These are phyloP conservation scores for Falco concolor DNA, from an alignment of 2,797 vertebrate species.

Conservation along the genomic window DNA sequence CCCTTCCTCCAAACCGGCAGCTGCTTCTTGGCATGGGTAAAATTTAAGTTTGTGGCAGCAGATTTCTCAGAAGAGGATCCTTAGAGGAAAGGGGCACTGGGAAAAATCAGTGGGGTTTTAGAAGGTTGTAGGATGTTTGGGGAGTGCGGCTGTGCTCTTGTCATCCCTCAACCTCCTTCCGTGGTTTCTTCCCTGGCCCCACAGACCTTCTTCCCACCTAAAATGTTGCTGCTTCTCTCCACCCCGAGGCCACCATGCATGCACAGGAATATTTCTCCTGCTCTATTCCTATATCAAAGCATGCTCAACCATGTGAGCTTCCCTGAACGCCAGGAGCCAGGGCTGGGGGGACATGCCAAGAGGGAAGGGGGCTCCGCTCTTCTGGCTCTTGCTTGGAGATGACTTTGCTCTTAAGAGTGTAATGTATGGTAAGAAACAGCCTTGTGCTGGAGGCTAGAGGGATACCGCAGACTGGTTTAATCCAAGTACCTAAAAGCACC, in stretches of 20 bases:
- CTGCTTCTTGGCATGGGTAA: background rate
- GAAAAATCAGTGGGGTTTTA: background rate
- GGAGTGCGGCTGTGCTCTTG: background rate
- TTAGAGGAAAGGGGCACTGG: background rate
- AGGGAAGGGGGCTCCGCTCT: background rate
- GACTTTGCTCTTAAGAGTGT: background rate
- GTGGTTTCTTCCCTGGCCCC: background rate
- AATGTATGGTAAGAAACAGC: background rate
- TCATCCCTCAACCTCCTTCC: background rate
- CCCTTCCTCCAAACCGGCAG: background rate
- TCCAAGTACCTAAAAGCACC: background rate
- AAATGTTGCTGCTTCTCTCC: background rate
- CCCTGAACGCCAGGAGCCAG: background rate
- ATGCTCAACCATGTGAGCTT: background rate
- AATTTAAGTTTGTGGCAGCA: background rate
- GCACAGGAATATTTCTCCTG: background rate
- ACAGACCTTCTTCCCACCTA: background rate
- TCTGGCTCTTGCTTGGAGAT: background rate
- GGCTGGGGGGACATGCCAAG: background rate
- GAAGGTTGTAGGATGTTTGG: background rate
- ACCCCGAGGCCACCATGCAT: background rate
- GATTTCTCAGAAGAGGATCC: background rate
- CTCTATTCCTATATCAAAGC: background rate
- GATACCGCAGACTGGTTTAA: background rate
- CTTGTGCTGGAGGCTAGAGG: background rate